These are phyloP conservation scores for Teleiodes luculella DNA, from an alignment of 2,888 invertebrate genomes.

Conservation along the genomic window DNA sequence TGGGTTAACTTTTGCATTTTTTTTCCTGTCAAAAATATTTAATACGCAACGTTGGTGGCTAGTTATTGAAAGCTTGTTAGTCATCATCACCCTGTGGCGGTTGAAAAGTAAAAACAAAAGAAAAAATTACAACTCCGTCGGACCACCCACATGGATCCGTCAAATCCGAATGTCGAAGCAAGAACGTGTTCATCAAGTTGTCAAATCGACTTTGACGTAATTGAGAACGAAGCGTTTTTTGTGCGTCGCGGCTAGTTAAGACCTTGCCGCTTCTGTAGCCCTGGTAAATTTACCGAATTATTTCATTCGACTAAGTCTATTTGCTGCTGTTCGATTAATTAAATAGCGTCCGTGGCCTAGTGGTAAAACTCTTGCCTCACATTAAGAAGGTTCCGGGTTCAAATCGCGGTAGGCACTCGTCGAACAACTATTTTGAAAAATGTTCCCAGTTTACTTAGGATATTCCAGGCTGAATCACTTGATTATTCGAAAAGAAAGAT, in stretches of 20 bases:
- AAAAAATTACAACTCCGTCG: constrained; percentile 35
- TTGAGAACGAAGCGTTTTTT: constrained; percentile 63
- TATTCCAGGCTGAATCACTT: too few relatives aligned
- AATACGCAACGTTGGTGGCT: constrained; percentile 65
- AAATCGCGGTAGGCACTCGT: too few relatives aligned
- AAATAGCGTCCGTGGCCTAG: too few relatives aligned
- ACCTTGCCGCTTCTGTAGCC: constrained; percentile 43
- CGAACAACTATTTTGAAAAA: too few relatives aligned
- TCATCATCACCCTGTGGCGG: constrained; percentile 63
- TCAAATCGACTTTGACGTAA: constrained; percentile 76
- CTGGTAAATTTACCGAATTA: constrained; percentile 19
- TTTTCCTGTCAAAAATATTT: constrained; percentile 50
- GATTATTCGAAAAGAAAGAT: too few relatives aligned
- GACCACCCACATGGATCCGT: constrained; percentile 73
- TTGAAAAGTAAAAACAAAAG: constrained; percentile 45
- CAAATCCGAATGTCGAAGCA: constrained; percentile 63
- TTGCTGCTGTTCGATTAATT: not conserved
- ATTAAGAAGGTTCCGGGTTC: too few relatives aligned
- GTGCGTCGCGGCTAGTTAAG: constrained; percentile 27
- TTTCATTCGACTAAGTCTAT: not conserved
- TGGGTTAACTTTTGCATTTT: constrained; percentile 6
- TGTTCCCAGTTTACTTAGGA: too few relatives aligned
- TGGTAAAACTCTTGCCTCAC: too few relatives aligned
- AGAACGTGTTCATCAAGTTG: constrained; percentile 75
- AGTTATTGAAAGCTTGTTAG: constrained; percentile 70